Percentiles rank a stretch among this genome's conserved stretches.
phyloP scores from a whole-genome alignment of 2,113 vertebrate species.

The Galeopterus variegatus region DNA sequence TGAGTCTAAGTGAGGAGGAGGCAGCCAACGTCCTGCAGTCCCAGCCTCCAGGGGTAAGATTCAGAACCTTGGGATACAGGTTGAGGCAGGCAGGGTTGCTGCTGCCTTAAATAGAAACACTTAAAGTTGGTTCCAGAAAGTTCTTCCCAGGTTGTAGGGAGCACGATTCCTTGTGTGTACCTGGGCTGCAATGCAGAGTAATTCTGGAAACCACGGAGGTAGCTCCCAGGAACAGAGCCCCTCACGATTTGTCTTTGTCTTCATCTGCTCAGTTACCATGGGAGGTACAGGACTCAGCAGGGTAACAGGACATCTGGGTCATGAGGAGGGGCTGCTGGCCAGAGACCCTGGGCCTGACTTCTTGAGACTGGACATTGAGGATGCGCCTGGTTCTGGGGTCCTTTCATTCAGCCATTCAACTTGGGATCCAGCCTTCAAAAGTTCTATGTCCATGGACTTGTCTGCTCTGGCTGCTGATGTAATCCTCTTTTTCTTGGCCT shows the following conservation, averaged over 20 bases:
- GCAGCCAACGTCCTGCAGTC: slow-evolving; percentile 89
- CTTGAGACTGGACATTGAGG: background rate
- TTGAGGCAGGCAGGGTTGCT: background rate
- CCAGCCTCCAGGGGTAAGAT: slow-evolving; percentile 95
- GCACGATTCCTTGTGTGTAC: background rate
- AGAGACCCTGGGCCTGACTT: background rate
- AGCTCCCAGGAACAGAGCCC: background rate
- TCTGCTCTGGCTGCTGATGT: background rate
- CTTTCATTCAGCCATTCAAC: background rate
- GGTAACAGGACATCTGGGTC: background rate
- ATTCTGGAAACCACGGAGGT: background rate
- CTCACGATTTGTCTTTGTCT: background rate
- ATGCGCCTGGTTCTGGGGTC: background rate
- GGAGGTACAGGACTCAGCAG: background rate
- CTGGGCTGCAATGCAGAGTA: background rate
- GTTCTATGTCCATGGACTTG: background rate
- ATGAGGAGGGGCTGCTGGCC: background rate
- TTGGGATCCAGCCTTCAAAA: background rate
- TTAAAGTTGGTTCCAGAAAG: background rate
- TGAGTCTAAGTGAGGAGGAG: slow-evolving; percentile 92
- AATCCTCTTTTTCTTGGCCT: background rate
- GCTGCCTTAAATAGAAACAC: background rate
- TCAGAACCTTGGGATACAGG: background rate
- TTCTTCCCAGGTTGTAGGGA: background rate
- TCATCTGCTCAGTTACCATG: background rate